Percentiles rank a stretch among this genome's conserved stretches.
Evolutionary conservation across 2,797 vertebrate species (phyloP).

Genomic region (Mus caroli): DNA sequence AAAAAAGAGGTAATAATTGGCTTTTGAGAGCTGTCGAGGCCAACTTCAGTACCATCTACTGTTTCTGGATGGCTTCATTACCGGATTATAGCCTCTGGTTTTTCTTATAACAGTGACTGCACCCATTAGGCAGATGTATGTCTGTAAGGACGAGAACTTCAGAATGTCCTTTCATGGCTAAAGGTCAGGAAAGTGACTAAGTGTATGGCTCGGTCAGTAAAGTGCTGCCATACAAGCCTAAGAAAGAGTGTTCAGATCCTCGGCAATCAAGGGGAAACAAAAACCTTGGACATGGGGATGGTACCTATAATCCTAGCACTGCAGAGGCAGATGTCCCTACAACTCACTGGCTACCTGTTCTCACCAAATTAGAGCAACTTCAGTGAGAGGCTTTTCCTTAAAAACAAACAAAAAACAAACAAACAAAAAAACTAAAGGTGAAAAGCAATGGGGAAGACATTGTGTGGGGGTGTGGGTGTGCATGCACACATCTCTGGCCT

Average conservation of each 20-base stretch:
- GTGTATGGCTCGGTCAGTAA: not conserved
- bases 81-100: not conserved
- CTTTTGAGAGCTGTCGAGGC: not conserved
- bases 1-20: not conserved
- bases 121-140: not conserved
- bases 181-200: too few relatives aligned
- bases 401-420: not conserved
- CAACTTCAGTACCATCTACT: not conserved
- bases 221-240: not conserved
- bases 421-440: not conserved
- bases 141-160: constrained; percentile 31
- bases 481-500: not conserved
- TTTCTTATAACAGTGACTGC: not conserved
- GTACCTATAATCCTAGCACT: not conserved
- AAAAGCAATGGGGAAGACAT: not conserved
- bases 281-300: not conserved
- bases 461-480: rapidly evolving
- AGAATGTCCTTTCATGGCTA: not conserved
- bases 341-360: not conserved
- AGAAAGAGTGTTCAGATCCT: not conserved
- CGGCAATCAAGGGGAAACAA: not conserved
- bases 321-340: not conserved
- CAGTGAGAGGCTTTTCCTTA: not conserved
- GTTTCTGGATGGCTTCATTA: not conserved
- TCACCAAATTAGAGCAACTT: not conserved